Evolutionary conservation across 53 echinoderm and acorn worm genomes (phyloP).

Genomic region (Echinarachnius parma): DNA sequence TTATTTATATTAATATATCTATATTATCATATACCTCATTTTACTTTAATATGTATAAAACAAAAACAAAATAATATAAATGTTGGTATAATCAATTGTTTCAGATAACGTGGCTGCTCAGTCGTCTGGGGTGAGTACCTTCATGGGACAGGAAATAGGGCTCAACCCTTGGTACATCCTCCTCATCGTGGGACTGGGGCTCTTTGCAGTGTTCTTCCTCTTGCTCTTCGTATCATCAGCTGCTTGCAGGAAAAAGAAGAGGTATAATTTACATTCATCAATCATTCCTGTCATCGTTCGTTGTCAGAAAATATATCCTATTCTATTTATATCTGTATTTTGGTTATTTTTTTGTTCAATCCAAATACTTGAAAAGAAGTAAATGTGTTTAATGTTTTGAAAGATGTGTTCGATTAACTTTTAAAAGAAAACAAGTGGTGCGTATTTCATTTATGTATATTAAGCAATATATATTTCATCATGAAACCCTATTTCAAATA

Average conservation of each 20-base stretch:
- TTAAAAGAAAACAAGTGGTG: too few relatives aligned
- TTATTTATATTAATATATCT: too few relatives aligned
- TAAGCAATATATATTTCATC: too few relatives aligned
- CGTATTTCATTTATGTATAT: too few relatives aligned
- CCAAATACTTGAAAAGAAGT: neutral
- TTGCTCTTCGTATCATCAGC: conserved; percentile 31
- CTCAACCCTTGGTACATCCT: conserved; percentile 77
- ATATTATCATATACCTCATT: too few relatives aligned
- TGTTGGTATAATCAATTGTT: too few relatives aligned
- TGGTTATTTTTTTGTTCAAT: neutral
- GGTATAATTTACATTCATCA: neutral
- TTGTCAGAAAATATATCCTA: neutral
- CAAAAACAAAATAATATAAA: too few relatives aligned
- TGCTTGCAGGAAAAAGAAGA: conserved; percentile 26
- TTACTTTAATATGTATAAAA: too few relatives aligned
- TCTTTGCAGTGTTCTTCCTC: conserved; percentile 74
- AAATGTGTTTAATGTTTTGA: neutral
- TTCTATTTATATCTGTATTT: neutral
- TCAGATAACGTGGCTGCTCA: neutral
- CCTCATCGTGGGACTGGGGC: conserved; percentile 59
- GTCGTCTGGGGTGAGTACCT: conserved; percentile 47
- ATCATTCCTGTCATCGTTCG: neutral
- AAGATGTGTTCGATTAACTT: too few relatives aligned
- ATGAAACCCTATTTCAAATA: too few relatives aligned
- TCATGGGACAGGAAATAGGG: conserved; percentile 57